phyloP scores from a whole-genome alignment of 2,888 invertebrate species.

The Drosophila hamatofila region DNA sequence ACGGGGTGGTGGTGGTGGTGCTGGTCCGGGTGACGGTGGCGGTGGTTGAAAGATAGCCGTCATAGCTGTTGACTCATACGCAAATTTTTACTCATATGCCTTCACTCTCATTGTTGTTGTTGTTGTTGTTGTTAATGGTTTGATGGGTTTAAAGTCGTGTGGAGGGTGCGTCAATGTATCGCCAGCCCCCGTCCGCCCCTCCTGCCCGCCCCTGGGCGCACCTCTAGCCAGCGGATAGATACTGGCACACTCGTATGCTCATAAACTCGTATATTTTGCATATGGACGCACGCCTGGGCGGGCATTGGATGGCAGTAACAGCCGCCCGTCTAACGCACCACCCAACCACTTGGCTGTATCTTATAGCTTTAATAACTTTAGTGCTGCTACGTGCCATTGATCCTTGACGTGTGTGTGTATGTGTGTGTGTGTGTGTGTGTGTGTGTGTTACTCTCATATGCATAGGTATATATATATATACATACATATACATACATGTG shows the following conservation, averaged over 20 bases:
- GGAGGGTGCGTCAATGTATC: constrained; percentile 70
- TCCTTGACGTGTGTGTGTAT: constrained; percentile 60
- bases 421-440: constrained; percentile 31
- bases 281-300: constrained; percentile 66
- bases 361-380: constrained; percentile 78
- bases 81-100: constrained; percentile 75
- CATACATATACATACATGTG: background rate
- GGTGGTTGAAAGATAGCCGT: constrained; percentile 71
- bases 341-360: constrained; percentile 50
- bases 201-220: background rate
- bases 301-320: constrained; percentile 48
- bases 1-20: constrained; percentile 17
- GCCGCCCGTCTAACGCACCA: constrained; percentile 17
- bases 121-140: constrained; percentile 70
- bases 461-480: constrained; percentile 4
- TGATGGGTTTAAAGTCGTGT: constrained; percentile 75
- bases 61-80: constrained; percentile 73
- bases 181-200: constrained; percentile 18
- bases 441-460: constrained; percentile 32
- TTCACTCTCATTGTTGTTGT: constrained; percentile 27
- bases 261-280: constrained; percentile 62
- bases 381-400: constrained; percentile 78
- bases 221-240: constrained; percentile 15
- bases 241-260: constrained; percentile 28
- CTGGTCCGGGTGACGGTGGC: constrained; percentile 28